phyloP scores from a whole-genome alignment of 1,140 invertebrate species.

The Kradibia gibbosae region DNA sequence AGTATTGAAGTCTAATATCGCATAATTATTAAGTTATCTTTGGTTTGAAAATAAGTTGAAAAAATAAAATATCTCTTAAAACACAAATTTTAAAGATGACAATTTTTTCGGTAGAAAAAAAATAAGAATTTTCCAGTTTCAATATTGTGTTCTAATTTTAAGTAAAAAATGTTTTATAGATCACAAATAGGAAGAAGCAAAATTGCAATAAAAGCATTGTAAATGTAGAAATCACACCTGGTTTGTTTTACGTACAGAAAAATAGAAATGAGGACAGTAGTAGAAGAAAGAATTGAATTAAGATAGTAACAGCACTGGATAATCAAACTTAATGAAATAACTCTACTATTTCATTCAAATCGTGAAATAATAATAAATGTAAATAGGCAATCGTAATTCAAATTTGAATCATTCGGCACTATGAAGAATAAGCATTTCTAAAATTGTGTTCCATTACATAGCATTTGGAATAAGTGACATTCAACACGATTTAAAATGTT shows the following conservation, averaged over 20 bases:
- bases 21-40: too few relatives aligned
- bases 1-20: too few relatives aligned
- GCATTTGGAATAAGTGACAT: background rate
- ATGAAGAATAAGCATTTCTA: background rate
- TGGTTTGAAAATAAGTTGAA: too few relatives aligned
- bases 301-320: constrained; percentile 3
- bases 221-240: constrained; percentile 48
- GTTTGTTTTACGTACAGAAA: too few relatives aligned
- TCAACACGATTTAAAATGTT: background rate
- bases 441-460: background rate
- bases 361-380: constrained; percentile 57
- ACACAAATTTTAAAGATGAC: too few relatives aligned
- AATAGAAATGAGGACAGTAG: background rate
- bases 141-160: constrained; percentile 40
- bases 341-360: constrained; percentile 58
- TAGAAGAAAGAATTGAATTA: background rate
- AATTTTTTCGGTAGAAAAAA: too few relatives aligned
- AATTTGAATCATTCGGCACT: too few relatives aligned
- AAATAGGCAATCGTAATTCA: background rate
- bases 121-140: too few relatives aligned
- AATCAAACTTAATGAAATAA: constrained; percentile 45
- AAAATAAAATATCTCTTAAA: too few relatives aligned
- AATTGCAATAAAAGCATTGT: constrained; percentile 8
- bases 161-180: constrained; percentile 46
- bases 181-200: background rate